Base-by-base conservation (phyloP, 1,140 invertebrate species). In the Cyclina sinensis region DNA sequence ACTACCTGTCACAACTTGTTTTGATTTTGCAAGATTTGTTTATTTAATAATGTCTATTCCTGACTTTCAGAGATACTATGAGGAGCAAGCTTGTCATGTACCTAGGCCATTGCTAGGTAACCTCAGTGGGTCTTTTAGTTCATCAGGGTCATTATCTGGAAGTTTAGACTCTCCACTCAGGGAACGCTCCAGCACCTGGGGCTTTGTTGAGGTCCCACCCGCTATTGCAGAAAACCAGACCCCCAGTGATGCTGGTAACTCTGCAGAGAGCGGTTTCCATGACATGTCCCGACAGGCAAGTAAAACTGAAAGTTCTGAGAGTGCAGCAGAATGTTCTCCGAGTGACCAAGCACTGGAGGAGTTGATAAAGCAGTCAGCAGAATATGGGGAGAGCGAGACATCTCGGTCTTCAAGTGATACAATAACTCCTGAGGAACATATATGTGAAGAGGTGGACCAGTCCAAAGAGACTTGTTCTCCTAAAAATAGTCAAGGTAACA, bases 231-330 rank as follows among this genome's bases (percentile, higher is more conserved):
- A 91, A 37, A 87, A 89, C 54, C 85, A 84, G 14, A 82, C 84
- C 16, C 80, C 81, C 21, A 93, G 93, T 81, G 93, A 94, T 21
- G 90, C 91, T 30, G 93, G 91, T 2, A 88, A 92, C 16, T 94
- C 94, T 0, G 90, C 91, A 14, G 94, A 94, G 73, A 94, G 93
- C 59, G 90, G 90, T 24, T 89, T 91, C 59, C 92, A 91, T 86
- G 94, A 94, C 88, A 92, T 94, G 92, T 94, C 93, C 7, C 91
- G 94, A 0, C 94, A 94, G 84, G 93, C 91, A 35, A 94, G 94
- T 51, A 92, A 94, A 59, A 94, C 93, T 12, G 94, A 94, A 83
- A 94, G 93, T 81, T 91, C 84, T 24, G 93, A 93, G n/a, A 93
- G 91, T 32, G 70, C 79, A 0, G 51, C 78, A 4, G 93, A 92